Percentiles rank a stretch among this genome's conserved stretches.
Evolutionary conservation across 2,113 vertebrate species (phyloP).

Genomic region (Phoxinus phoxinus): DNA sequence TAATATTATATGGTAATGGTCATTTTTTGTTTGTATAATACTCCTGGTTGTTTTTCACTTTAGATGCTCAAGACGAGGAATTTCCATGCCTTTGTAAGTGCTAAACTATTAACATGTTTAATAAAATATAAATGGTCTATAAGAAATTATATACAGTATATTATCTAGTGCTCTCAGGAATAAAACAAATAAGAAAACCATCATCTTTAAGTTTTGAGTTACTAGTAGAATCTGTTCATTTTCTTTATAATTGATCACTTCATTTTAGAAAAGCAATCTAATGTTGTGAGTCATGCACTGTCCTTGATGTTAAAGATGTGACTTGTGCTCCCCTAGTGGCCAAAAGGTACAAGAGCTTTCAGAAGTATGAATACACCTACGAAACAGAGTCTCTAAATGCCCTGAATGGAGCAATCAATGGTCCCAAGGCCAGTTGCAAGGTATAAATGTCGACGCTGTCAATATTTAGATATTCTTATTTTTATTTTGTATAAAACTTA

Average conservation of each 20-base stretch:
- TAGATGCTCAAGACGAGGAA: constrained; percentile 74
- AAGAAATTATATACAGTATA: neutral
- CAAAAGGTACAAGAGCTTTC: constrained; percentile 84
- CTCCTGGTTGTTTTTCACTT: constrained; percentile 6
- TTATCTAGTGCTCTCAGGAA: neutral
- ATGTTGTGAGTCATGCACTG: neutral
- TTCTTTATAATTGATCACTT: neutral
- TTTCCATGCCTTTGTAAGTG: constrained; percentile 75
- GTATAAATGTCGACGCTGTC: constrained; percentile 55
- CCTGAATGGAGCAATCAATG: constrained; percentile 79
- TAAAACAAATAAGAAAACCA: neutral
- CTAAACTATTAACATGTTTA: neutral
- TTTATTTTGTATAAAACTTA: neutral
- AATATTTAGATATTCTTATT: neutral
- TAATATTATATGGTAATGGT: neutral
- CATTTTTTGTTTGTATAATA: neutral
- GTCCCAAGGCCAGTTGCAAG: constrained; percentile 86
- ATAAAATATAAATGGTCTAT: neutral
- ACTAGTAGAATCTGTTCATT: neutral
- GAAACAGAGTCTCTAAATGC: constrained; percentile 86
- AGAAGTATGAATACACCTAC: constrained; percentile 88
- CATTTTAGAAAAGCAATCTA: neutral
- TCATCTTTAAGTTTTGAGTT: neutral
- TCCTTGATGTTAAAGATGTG: neutral
- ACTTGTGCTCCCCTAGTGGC: constrained; percentile 75